These are phyloP conservation scores for Acrocephalus scirpaceus DNA, from an alignment of 2,797 vertebrate genomes.

Conservation along the genomic window DNA sequence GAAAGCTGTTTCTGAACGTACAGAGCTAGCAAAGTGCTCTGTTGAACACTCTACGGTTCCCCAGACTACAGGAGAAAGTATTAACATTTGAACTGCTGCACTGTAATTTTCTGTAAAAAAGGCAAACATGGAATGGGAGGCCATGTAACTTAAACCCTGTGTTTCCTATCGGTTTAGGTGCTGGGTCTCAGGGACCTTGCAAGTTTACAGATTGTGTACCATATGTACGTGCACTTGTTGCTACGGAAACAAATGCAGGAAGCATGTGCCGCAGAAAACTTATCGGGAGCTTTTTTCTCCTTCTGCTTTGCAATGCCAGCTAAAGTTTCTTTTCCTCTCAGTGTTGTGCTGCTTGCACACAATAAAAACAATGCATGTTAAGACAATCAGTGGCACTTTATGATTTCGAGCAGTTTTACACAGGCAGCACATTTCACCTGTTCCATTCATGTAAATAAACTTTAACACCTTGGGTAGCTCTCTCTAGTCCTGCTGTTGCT, in stretches of 20 bases:
- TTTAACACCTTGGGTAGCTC: conserved; percentile 2
- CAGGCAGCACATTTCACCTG: conserved; percentile 10
- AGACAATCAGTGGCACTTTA: not conserved
- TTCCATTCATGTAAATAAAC: not conserved
- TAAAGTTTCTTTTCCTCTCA: not conserved
- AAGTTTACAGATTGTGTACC: not conserved
- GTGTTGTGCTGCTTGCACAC: not conserved
- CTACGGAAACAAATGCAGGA: conserved; percentile 71
- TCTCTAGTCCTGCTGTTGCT: not conserved
- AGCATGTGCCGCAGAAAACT: conserved; percentile 10
- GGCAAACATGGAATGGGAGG: not conserved
- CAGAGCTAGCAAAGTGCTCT: not conserved
- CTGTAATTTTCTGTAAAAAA: not conserved
- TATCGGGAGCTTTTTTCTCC: not conserved
- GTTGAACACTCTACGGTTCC: not conserved
- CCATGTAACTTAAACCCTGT: not conserved
- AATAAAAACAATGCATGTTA: not conserved
- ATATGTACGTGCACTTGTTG: conserved; percentile 74
- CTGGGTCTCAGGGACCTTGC: not conserved
- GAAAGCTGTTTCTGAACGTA: not conserved
- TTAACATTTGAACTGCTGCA: not conserved
- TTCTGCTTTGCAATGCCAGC: conserved; percentile 18
- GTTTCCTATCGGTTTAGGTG: not conserved
- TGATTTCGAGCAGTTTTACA: not conserved
- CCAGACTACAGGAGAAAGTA: not conserved